Conservation (phyloP, 2,888 invertebrate species). For the Lingula anatina region DNA sequence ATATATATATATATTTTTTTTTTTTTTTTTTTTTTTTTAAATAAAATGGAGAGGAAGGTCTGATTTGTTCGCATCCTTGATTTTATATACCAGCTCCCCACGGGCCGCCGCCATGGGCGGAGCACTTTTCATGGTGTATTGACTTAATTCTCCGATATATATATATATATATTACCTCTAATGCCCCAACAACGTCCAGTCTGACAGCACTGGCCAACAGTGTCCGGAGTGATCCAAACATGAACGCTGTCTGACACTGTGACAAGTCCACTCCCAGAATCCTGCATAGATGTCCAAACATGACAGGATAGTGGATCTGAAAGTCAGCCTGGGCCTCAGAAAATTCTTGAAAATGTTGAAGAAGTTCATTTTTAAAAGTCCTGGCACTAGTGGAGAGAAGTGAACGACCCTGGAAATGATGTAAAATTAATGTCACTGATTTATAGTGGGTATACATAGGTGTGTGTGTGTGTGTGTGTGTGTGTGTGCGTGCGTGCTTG, state of each 20-base stretch:
- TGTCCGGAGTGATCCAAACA: constrained; percentile 20
- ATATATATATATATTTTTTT: neutral
- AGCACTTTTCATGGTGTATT: too few species aligned
- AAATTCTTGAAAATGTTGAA: constrained; percentile 8
- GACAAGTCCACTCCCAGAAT: constrained; percentile 16
- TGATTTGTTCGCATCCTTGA: too few species aligned
- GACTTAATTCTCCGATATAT: too few species aligned
- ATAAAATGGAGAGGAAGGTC: neutral
- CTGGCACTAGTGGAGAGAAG: constrained; percentile 16
- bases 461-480: too few species aligned
- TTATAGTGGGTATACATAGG: too few species aligned
- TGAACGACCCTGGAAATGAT: constrained; percentile 17
- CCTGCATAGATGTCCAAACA: constrained; percentile 24
- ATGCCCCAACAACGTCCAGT: constrained; percentile 25
- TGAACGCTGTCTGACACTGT: constrained; percentile 16
- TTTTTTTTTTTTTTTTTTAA: neutral
- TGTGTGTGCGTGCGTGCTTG: too few species aligned
- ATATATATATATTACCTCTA: constrained; percentile 19
- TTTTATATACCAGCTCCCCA: too few species aligned
- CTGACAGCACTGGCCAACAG: constrained; percentile 24
- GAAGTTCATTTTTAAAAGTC: constrained; percentile 12
- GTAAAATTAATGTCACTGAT: too few species aligned
- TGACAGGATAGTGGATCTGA: constrained; percentile 23
- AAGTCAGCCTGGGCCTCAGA: constrained; percentile 12
- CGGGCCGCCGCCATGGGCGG: too few species aligned